phyloP scores from a whole-genome alignment of 2,113 vertebrate genomes.

The Orcinus orca region DNA sequence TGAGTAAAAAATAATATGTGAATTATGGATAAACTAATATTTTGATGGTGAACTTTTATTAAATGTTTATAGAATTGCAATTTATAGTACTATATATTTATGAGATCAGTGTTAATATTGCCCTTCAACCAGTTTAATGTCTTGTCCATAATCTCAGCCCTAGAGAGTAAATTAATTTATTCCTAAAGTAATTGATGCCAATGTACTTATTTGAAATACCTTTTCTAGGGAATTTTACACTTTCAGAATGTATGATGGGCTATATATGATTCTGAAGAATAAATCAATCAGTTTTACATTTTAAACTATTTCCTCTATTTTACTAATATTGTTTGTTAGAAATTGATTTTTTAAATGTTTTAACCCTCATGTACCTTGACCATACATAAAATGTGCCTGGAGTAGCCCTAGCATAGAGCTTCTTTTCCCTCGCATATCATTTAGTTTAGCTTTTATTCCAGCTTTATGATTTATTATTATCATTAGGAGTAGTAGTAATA shows the following conservation, averaged over 20 bases:
- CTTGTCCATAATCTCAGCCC: neutral
- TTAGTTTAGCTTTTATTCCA: neutral
- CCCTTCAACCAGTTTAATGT: neutral
- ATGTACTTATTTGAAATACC: neutral
- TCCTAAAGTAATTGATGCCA: neutral
- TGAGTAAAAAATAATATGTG: neutral
- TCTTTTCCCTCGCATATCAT: neutral
- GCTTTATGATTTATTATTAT: neutral
- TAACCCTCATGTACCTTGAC: neutral
- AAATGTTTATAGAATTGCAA: neutral
- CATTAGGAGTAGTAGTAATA: neutral
- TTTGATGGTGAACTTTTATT: neutral
- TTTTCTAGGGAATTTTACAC: neutral
- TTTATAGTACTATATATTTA: neutral
- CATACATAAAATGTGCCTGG: neutral
- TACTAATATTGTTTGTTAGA: neutral
- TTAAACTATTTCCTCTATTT: neutral
- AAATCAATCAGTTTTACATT: neutral
- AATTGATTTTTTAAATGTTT: neutral
- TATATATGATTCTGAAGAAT: neutral
- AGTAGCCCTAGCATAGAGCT: neutral
- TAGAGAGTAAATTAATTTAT: neutral
- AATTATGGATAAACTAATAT: neutral
- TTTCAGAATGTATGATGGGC: neutral
- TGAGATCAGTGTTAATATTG: neutral